Conservation (phyloP, 2,888 invertebrate genomes). For the Cerastis rubricosa region DNA sequence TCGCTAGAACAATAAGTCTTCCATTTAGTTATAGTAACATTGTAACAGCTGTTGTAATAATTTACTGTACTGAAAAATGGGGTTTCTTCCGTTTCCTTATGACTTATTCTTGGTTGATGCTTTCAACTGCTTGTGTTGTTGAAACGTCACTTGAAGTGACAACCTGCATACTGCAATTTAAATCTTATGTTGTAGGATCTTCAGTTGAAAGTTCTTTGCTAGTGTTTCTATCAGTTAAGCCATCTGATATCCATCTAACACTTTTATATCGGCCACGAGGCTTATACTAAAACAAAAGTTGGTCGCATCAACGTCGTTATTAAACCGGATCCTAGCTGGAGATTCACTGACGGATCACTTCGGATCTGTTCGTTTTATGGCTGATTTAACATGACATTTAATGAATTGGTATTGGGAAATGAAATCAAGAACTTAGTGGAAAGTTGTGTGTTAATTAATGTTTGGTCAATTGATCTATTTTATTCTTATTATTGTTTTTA, state of each 20-base stretch:
- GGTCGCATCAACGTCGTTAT: slow-evolving; percentile 80
- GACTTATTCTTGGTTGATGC: slow-evolving; percentile 47
- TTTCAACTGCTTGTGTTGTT: slow-evolving; percentile 28
- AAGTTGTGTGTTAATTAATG: slow-evolving; percentile 42
- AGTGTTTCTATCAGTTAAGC: slow-evolving; percentile 38
- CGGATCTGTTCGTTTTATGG: slow-evolving; percentile 58
- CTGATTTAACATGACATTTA: slow-evolving; percentile 61
- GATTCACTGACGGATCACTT: slow-evolving; percentile 80
- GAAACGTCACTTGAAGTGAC: slow-evolving; percentile 14
- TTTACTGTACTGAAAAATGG: slow-evolving; percentile 28
- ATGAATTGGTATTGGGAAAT: slow-evolving; percentile 57
- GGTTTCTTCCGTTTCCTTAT: slow-evolving; percentile 41
- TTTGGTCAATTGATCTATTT: slow-evolving; percentile 40
- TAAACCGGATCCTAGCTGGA: slow-evolving; percentile 81
- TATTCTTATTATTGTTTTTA: slow-evolving; percentile 16
- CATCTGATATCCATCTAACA: slow-evolving; percentile 55
- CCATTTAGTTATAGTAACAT: slow-evolving; percentile 28
- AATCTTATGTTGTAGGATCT: fast-evolving
- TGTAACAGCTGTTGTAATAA: slow-evolving; percentile 33
- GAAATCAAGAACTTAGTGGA: slow-evolving; percentile 44
- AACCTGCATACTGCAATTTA: not conserved
- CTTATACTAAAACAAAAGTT: slow-evolving; percentile 83
- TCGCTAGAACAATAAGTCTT: slow-evolving; percentile 69
- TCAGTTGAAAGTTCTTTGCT: slow-evolving; percentile 7
- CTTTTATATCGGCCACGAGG: slow-evolving; percentile 78